phyloP scores from a whole-genome alignment of 2,797 vertebrate species.

The Typhlichthys subterraneus region DNA sequence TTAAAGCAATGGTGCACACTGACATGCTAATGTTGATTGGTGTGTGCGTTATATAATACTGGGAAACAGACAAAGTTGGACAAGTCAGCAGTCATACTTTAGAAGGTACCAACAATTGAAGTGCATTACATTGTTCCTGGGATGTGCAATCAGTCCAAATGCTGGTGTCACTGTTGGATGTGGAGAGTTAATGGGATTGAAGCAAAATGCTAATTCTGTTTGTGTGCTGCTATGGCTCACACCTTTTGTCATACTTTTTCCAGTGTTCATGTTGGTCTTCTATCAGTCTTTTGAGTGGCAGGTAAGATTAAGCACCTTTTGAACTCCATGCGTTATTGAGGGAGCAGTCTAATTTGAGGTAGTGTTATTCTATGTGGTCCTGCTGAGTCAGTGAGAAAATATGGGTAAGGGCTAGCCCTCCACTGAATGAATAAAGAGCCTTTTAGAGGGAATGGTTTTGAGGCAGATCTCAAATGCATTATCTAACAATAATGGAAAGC shows the following conservation, averaged over 20 bases:
- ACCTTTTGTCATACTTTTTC: constrained; percentile 53
- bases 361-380: constrained; percentile 69
- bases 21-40: no score
- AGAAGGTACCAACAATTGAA: no score
- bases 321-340: constrained; percentile 74
- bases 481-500: constrained; percentile 73
- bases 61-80: no score
- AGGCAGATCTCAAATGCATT: constrained; percentile 65
- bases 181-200: no score
- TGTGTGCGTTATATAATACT: no score
- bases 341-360: constrained; percentile 72
- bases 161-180: no score
- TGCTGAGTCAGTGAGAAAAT: constrained; percentile 77
- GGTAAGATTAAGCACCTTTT: constrained; percentile 76
- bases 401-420: constrained; percentile 51
- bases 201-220: constrained; percentile 14
- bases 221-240: constrained; percentile 25
- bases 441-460: constrained; percentile 54
- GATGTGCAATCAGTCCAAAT: no score
- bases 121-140: no score
- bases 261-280: constrained; percentile 43
- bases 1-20: no score
- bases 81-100: no score
- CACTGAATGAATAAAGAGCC: constrained; percentile 74
- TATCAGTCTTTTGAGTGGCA: constrained; percentile 65